Base-by-base conservation (phyloP, 2,888 invertebrate genomes). In the Rutpela maculata region DNA sequence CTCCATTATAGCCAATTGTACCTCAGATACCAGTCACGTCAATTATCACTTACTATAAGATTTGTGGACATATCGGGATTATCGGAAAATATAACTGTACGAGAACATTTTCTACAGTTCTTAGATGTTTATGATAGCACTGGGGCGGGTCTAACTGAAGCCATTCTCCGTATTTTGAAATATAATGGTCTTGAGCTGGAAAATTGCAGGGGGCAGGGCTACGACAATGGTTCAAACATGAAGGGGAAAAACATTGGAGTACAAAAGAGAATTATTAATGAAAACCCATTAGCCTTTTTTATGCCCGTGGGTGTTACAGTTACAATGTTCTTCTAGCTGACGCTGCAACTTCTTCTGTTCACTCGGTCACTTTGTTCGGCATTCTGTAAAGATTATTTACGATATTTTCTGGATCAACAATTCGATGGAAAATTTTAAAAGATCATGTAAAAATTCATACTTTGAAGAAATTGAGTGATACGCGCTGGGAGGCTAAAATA, bases 311-410 rank as follows among this genome's bases (percentile, higher is more conserved):
- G 57, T 81, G 79, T 63, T 80, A 81, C 71, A 79, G 69, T 60
- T 71, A 43, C 71, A 71, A 71, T 71, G 60, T 57, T 62, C 26
- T 76, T 69, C 72, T 81, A 67, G 77, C 68, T 72, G 80, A 81
- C 78, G 80, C 77, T 35, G 79, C 77, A 67, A 74, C 26, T 26
- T 26, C 81, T 73, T 85, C 83, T 7, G 83, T 86, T 73, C 83
- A 84, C 83, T 84, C 85, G 31, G 83, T 85, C 75, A 83, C 85
- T 83, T 86, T 86, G 81, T 87, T 87, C 81, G 85, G 81, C 38
- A 73, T 86, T 78, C 80, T 87, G 76, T 83, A 85, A 79, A 84
- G 84, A 80, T 77, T 73, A 31, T 63, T 73, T 74, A 79, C 76
- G 70, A 80, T 80, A 74, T 80, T 81, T 82, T 78, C 77, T 74